These are phyloP conservation scores for Gila orcuttii DNA, from an alignment of 2,113 vertebrate genomes.

Conservation along the genomic window DNA sequence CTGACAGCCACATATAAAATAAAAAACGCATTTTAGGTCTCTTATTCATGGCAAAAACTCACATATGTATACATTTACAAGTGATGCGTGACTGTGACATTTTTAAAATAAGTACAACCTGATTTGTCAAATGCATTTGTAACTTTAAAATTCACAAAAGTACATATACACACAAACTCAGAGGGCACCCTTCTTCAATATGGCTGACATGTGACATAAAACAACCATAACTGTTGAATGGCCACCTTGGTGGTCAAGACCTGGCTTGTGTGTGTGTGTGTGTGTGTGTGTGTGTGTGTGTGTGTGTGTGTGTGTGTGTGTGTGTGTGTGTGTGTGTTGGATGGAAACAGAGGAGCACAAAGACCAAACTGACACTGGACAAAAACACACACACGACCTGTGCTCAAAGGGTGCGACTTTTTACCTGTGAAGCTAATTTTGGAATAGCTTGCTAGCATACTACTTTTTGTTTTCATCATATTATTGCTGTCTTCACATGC, in stretches of 20 bases:
- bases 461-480: not conserved
- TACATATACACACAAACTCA: constrained; percentile 9
- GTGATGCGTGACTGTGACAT: not conserved
- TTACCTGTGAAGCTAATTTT: constrained; percentile 62
- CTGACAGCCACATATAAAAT: constrained; percentile 20
- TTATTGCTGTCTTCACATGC: too few relatives aligned
- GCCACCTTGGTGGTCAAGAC: constrained; percentile 46
- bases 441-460: constrained; percentile 35
- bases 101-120: not conserved
- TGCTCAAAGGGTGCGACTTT: constrained; percentile 43
- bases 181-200: not conserved
- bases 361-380: constrained; percentile 42
- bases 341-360: constrained; percentile 44
- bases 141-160: constrained; percentile 28
- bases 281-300: constrained; percentile 24
- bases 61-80: constrained; percentile 27
- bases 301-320: constrained; percentile 30
- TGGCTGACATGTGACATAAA: constrained; percentile 46
- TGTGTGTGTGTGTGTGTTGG: constrained; percentile 16
- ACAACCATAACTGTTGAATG: constrained; percentile 39
- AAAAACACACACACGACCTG: constrained; percentile 45
- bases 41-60: not conserved
- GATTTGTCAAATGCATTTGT: not conserved
- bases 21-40: not conserved
- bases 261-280: constrained; percentile 21